phyloP scores from a whole-genome alignment of 2,113 vertebrate genomes.

The Coturnix japonica region DNA sequence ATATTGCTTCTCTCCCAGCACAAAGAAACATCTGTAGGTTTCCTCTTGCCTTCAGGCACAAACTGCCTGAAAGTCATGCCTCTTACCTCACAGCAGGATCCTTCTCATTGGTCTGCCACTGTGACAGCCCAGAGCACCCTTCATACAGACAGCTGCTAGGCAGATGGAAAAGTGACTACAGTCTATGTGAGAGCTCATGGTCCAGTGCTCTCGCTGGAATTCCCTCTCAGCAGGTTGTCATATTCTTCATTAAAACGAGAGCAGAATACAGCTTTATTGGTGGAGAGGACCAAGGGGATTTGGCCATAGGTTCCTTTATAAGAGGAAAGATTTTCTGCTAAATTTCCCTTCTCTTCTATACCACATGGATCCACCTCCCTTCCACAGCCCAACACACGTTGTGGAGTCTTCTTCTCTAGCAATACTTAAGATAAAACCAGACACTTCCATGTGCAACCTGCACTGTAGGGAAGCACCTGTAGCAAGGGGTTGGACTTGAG shows the following conservation, averaged over 20 bases:
- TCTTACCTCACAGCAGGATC: background rate
- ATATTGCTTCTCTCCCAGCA: background rate
- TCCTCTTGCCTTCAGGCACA: background rate
- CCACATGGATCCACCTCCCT: background rate
- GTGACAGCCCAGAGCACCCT: background rate
- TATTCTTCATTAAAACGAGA: background rate
- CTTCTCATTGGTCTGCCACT: fast-evolving
- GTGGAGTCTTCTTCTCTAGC: background rate
- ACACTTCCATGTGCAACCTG: background rate
- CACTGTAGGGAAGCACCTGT: background rate
- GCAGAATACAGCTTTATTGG: background rate
- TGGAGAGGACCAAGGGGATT: background rate
- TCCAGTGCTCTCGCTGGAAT: background rate
- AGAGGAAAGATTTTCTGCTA: background rate
- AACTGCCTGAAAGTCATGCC: background rate
- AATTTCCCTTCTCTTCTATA: background rate
- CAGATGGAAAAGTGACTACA: background rate
- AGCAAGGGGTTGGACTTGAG: background rate
- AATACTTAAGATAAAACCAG: background rate
- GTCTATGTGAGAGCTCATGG: background rate
- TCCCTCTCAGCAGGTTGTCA: background rate
- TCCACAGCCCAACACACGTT: background rate
- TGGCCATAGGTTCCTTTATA: background rate
- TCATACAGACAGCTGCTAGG: background rate
- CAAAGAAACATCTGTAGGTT: background rate